These are phyloP conservation scores for Tachycineta bicolor DNA, from an alignment of 2,113 vertebrate species.

Conservation along the genomic window DNA sequence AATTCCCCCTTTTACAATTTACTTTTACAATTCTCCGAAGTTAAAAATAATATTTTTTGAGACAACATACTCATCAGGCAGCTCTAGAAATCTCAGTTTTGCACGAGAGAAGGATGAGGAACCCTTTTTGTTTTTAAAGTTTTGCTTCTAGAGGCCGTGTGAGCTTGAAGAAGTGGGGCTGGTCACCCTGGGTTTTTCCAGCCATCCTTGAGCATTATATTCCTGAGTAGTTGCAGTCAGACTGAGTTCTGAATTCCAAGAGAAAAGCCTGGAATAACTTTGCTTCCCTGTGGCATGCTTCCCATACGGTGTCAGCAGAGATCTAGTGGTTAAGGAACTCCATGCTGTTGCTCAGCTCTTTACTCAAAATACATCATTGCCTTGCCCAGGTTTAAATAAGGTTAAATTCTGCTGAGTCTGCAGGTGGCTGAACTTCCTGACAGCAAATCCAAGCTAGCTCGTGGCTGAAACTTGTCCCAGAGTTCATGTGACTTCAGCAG, in stretches of 20 bases:
- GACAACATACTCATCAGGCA: not conserved
- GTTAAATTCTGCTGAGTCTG: not conserved
- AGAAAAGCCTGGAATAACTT: not conserved
- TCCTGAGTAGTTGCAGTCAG: not conserved
- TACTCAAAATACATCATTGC: not conserved
- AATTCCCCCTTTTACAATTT: not conserved
- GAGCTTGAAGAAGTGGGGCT: not conserved
- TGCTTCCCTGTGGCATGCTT: not conserved
- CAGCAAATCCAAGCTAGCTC: not conserved
- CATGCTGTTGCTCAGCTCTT: not conserved
- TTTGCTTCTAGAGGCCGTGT: not conserved
- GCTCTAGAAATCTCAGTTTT: not conserved
- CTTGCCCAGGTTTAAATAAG: not conserved
- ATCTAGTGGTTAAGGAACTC: not conserved
- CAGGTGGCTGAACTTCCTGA: not conserved
- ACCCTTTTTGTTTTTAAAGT: rapidly evolving
- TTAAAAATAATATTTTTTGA: not conserved
- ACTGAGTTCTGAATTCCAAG: not conserved
- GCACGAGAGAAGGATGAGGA: not conserved
- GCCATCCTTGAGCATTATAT: not conserved
- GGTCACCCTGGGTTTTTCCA: not conserved
- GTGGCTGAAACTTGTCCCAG: not conserved
- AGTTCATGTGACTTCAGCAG: not conserved
- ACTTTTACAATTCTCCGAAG: not conserved
- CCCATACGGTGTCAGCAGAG: not conserved